Evolutionary conservation across 37 sponge, comb jelly and placozoan genomes (phyloP).

Genomic region (Diacarnus erythraeanus): DNA sequence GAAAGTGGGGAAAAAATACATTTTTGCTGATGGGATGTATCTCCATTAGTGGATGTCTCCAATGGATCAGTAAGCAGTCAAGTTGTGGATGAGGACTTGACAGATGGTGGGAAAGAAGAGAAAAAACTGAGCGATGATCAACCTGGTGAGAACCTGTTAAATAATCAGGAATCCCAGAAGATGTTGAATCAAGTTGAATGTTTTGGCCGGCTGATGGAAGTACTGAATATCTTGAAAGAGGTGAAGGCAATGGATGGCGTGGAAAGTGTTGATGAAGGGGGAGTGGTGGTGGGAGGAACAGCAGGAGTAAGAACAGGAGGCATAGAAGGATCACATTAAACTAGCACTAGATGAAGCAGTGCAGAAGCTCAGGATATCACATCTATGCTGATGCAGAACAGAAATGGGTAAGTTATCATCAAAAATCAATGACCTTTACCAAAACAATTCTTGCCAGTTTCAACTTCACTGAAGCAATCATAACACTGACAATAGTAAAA

Average conservation of each 20-base stretch:
- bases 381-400: not conserved
- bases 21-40: not conserved
- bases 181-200: slow-evolving; percentile 10
- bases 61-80: not conserved
- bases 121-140: not conserved
- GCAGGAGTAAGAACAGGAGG: not conserved
- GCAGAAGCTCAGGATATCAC: slow-evolving; percentile 64
- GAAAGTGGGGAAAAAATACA: no score
- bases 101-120: not conserved
- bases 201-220: slow-evolving; percentile 28
- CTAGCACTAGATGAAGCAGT: slow-evolving; percentile 67
- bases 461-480: no score
- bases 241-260: slow-evolving; percentile 1
- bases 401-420: no score
- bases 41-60: not conserved
- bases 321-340: slow-evolving; percentile 44
- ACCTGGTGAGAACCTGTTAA: not conserved
- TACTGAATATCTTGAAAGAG: slow-evolving; percentile 34
- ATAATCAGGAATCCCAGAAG: not conserved
- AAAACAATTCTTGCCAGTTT: no score
- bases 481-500: no score
- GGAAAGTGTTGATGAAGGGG: not conserved
- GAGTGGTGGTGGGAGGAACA: slow-evolving; percentile 8
- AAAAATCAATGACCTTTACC: no score
- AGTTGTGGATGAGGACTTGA: not conserved